phyloP scores from a whole-genome alignment of 2,113 vertebrate species.

The Hippoglossus stenolepis region DNA sequence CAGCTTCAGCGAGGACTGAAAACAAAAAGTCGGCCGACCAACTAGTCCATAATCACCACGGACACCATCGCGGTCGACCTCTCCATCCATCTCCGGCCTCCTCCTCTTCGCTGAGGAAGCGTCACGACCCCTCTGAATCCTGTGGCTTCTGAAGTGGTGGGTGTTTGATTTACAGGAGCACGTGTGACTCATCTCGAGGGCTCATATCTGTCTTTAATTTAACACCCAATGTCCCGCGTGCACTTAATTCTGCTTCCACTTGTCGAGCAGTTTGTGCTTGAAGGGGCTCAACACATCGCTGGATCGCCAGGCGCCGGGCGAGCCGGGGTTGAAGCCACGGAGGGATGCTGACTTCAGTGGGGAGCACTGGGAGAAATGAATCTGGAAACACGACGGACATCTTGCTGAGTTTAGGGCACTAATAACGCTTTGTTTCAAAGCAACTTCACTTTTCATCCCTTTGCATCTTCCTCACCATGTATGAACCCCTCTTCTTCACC shows the following conservation, averaged over 20 bases:
- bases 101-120: conserved; percentile 33
- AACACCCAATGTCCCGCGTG: conserved; percentile 6
- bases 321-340: conserved; percentile 40
- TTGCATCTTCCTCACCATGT: not conserved
- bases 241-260: conserved; percentile 1
- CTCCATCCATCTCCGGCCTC: conserved; percentile 59
- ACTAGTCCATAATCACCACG: conserved; percentile 27
- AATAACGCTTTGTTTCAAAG: too few species aligned
- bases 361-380: not conserved
- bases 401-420: too few species aligned
- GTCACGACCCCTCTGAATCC: conserved; percentile 76
- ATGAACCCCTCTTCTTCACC: not conserved
- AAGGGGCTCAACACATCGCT: conserved; percentile 51
- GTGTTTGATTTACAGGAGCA: conserved; percentile 33
- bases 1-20: not conserved
- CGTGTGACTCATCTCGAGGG: conserved; percentile 28
- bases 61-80: conserved; percentile 64
- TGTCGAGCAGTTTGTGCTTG: not conserved
- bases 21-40: conserved; percentile 36
- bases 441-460: not conserved
- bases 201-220: not conserved
- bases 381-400: not conserved
- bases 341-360: conserved; percentile 41
- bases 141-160: conserved; percentile 29
- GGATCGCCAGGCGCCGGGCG: not conserved